A percentile compares a stretch with the other conserved stretches of the same genome.
phyloP scores from a whole-genome alignment of 2,888 invertebrate genomes.

The Epinotia nisella region DNA sequence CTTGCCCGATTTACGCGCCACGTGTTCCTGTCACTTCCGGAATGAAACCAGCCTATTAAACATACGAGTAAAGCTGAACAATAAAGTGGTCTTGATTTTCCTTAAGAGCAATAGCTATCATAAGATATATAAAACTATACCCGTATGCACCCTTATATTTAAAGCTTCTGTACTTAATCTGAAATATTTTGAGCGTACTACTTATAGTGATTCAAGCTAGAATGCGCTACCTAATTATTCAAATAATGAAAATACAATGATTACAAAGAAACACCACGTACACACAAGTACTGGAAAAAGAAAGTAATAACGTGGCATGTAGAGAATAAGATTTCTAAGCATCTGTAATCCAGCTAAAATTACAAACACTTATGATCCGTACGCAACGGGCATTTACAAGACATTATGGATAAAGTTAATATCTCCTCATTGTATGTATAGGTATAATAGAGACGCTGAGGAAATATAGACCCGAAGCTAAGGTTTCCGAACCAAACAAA shows the following conservation, averaged over 20 bases:
- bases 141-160: too few relatives aligned
- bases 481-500: conserved; percentile 38
- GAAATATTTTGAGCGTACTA: too few relatives aligned
- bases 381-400: neutral
- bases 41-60: neutral
- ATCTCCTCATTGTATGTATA: neutral
- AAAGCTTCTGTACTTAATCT: too few relatives aligned
- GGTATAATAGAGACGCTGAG: conserved; percentile 1
- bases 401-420: conserved; percentile 26
- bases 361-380: conserved; percentile 2
- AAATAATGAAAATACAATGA: neutral
- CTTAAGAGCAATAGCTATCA: too few relatives aligned
- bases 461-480: conserved; percentile 24
- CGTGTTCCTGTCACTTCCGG: neutral
- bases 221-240: too few relatives aligned
- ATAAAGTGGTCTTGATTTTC: too few relatives aligned
- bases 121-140: too few relatives aligned
- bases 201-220: too few relatives aligned
- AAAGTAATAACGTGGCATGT: neutral
- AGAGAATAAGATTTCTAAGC: neutral
- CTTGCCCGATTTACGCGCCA: conserved; percentile 11
- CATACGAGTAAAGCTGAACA: too few relatives aligned
- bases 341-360: neutral
- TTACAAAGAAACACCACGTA: neutral
- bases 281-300: neutral